Percentiles rank a stretch among this genome's conserved stretches.
Conservation (phyloP, 2,888 invertebrate genomes). For the Melanostoma mellinum region DNA sequence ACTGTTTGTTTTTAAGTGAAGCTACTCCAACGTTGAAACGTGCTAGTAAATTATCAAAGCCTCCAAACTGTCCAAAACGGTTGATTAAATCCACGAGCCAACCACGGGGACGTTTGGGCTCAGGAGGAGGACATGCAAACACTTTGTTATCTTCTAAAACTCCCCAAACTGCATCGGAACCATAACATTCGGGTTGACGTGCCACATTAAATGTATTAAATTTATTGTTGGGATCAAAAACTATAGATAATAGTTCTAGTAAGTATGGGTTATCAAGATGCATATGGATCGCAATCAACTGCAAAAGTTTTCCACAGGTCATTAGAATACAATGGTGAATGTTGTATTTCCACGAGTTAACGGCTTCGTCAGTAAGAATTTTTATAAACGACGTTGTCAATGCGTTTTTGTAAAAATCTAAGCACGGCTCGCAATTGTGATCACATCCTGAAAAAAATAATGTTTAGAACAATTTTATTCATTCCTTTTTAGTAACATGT, state of each 20-base stretch:
- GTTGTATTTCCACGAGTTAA: slow-evolving; percentile 98
- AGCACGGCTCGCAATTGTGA: slow-evolving; percentile 93
- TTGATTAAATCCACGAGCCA: slow-evolving; percentile 98
- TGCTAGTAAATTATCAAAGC: slow-evolving; percentile 93
- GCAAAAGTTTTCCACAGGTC: slow-evolving; percentile 95
- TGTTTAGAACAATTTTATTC: neutral
- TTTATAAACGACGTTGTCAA: slow-evolving; percentile 97
- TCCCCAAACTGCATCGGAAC: slow-evolving; percentile 82
- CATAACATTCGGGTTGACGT: slow-evolving; percentile 80
- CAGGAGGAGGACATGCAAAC: slow-evolving; percentile 85
- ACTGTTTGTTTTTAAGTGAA: slow-evolving; percentile 83
- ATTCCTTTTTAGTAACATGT: slow-evolving; percentile 40
- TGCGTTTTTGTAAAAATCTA: slow-evolving; percentile 96
- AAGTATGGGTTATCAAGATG: slow-evolving; percentile 95
- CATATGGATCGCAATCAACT: slow-evolving; percentile 95
- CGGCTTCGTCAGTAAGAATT: slow-evolving; percentile 98
- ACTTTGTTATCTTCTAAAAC: slow-evolving; percentile 87
- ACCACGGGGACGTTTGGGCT: slow-evolving; percentile 93
- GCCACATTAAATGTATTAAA: slow-evolving; percentile 84
- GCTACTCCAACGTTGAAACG: slow-evolving; percentile 90
- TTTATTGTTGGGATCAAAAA: slow-evolving; percentile 97
- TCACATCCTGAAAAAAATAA: slow-evolving; percentile 87
- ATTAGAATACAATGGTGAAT: slow-evolving; percentile 97
- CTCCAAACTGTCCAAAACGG: slow-evolving; percentile 94
- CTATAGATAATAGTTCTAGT: slow-evolving; percentile 95